These are phyloP conservation scores for Glaucidium brasilianum DNA, from an alignment of 2,113 vertebrate genomes.

Conservation along the genomic window DNA sequence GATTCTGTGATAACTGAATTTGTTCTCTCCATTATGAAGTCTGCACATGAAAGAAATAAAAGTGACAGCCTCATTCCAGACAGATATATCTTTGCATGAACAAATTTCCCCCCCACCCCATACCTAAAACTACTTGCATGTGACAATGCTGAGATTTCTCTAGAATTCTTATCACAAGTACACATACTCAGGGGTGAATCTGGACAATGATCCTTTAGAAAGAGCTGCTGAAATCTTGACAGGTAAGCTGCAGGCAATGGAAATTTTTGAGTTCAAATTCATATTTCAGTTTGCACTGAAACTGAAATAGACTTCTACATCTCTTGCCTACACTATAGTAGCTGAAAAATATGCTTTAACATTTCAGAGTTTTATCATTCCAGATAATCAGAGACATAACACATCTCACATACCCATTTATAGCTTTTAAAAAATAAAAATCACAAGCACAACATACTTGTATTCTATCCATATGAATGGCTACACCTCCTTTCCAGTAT, in stretches of 20 bases:
- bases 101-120: too few relatives aligned
- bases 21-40: background rate
- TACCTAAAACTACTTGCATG: background rate
- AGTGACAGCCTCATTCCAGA: background rate
- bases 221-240: background rate
- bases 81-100: background rate
- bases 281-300: background rate
- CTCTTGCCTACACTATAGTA: background rate
- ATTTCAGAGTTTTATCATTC: background rate
- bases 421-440: background rate
- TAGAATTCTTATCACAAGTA: background rate
- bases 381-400: background rate
- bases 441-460: background rate
- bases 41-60: background rate
- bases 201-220: background rate
- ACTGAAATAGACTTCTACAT: background rate
- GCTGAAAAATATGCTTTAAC: background rate
- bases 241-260: background rate
- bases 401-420: background rate
- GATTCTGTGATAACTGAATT: background rate
- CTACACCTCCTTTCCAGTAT: background rate
- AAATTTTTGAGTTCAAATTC: background rate
- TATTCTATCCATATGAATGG: background rate
- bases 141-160: background rate
- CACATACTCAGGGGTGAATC: background rate